These are phyloP conservation scores for Leptopterna dolabrata DNA, from an alignment of 2,888 invertebrate genomes.

Conservation along the genomic window DNA sequence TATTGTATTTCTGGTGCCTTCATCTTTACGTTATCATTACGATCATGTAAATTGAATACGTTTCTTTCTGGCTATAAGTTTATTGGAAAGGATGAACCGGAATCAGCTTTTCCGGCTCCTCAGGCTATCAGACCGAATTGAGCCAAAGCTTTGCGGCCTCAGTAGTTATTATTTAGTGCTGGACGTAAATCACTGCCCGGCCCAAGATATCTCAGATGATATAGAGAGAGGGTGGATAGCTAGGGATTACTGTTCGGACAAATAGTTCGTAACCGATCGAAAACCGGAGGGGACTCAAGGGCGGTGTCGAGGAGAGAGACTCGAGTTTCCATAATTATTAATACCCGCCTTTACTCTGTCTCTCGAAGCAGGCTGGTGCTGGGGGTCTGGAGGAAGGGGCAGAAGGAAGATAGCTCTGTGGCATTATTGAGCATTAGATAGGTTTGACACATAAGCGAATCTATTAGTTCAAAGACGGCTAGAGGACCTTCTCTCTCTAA, in stretches of 20 bases:
- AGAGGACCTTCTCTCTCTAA: slow-evolving; percentile 35
- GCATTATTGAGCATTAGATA: slow-evolving; percentile 56
- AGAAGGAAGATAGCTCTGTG: slow-evolving; percentile 26
- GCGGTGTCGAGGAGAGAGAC: not conserved
- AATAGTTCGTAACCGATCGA: slow-evolving; percentile 45
- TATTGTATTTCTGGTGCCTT: no score
- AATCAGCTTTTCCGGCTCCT: not conserved
- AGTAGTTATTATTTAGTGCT: slow-evolving; percentile 30
- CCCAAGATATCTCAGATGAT: slow-evolving; percentile 37
- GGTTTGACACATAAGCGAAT: slow-evolving; percentile 57
- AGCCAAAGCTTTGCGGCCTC: not conserved
- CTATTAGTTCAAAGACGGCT: slow-evolving; percentile 55
- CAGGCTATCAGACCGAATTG: not conserved
- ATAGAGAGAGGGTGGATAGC: slow-evolving; percentile 20
- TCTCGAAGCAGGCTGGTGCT: not conserved
- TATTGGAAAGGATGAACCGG: not conserved
- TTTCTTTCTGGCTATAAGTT: no score
- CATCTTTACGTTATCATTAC: no score
- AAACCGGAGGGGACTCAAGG: not conserved
- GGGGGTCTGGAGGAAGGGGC: not conserved
- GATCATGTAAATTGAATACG: no score
- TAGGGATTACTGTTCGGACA: slow-evolving; percentile 50
- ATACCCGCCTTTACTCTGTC: not conserved
- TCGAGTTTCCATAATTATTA: slow-evolving; percentile 51
- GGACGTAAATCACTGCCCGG: slow-evolving; percentile 23